Conservation (phyloP, 2,113 vertebrate genomes). For the Morone saxatilis region DNA sequence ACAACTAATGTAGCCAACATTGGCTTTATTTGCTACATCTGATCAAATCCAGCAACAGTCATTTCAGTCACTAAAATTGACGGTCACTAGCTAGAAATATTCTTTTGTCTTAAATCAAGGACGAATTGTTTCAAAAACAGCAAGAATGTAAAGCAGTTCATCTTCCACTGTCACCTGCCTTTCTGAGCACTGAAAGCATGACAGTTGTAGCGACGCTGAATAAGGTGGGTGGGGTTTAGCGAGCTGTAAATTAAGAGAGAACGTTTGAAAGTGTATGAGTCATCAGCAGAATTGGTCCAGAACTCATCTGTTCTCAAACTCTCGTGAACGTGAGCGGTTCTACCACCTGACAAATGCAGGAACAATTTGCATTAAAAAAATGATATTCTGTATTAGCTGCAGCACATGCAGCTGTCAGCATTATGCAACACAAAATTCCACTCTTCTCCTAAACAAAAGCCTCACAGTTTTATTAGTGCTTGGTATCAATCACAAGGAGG, state of each 20-base stretch:
- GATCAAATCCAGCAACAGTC: too few relatives aligned
- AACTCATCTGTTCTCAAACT: constrained; percentile 14
- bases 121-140: too few relatives aligned
- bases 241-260: background rate
- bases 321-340: background rate
- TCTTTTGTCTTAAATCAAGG: too few relatives aligned
- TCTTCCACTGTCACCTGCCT: too few relatives aligned
- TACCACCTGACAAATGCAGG: background rate
- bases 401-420: background rate
- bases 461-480: background rate
- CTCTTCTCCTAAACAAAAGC: constrained; percentile 27
- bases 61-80: too few relatives aligned
- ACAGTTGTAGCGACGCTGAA: background rate
- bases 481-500: constrained; percentile 16
- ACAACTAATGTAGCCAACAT: too few relatives aligned
- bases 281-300: background rate
- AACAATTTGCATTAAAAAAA: constrained; percentile 42
- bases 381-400: background rate
- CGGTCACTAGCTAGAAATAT: too few relatives aligned
- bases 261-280: background rate
- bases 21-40: too few relatives aligned
- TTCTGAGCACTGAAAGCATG: background rate
- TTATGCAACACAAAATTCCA: constrained; percentile 16
- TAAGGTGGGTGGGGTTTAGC: background rate
- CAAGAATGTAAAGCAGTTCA: too few relatives aligned